These are phyloP conservation scores for Gasteruption jaculator DNA, from an alignment of 2,888 invertebrate species.

Conservation along the genomic window DNA sequence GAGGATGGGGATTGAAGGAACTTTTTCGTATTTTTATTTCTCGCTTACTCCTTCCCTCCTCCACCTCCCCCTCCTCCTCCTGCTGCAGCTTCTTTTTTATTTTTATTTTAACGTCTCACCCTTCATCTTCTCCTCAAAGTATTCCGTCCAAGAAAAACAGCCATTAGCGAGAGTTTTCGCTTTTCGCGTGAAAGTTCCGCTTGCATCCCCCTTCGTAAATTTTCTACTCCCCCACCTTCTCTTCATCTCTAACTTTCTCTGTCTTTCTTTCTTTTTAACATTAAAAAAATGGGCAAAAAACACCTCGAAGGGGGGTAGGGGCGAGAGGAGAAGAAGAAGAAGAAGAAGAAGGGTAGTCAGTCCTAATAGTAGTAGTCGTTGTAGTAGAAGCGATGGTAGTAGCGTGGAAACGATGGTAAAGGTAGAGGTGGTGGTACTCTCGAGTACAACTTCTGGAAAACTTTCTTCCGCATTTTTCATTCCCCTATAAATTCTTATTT, in stretches of 20 bases:
- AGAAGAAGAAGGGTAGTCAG: too few species aligned
- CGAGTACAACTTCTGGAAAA: constrained; percentile 37
- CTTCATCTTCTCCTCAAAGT: constrained; percentile 31
- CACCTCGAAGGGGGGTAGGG: constrained; percentile 12
- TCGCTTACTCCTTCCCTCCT: constrained; percentile 11
- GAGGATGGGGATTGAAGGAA: too few species aligned
- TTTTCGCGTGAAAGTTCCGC: constrained; percentile 50
- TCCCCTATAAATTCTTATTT: constrained; percentile 51
- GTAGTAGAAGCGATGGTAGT: too few species aligned
- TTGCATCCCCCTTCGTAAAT: constrained; percentile 29
- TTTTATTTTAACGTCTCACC: constrained; percentile 15
- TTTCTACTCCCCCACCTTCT: constrained; percentile 23
- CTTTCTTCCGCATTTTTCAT: constrained; percentile 48
- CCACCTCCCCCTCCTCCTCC: neutral
- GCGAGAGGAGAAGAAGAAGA: too few species aligned
- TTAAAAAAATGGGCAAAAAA: constrained; percentile 5
- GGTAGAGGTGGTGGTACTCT: constrained; percentile 26
- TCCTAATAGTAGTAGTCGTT: too few species aligned
- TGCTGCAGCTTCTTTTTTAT: constrained; percentile 14
- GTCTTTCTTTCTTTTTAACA: too few species aligned
- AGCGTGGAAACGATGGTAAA: too few species aligned
- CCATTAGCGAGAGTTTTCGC: constrained; percentile 52
- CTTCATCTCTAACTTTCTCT: too few species aligned
- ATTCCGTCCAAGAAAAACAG: constrained; percentile 51
- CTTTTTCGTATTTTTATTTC: too few species aligned